Evolutionary conservation across 2,888 invertebrate genomes (phyloP).

Genomic region (Chesias legatella): DNA sequence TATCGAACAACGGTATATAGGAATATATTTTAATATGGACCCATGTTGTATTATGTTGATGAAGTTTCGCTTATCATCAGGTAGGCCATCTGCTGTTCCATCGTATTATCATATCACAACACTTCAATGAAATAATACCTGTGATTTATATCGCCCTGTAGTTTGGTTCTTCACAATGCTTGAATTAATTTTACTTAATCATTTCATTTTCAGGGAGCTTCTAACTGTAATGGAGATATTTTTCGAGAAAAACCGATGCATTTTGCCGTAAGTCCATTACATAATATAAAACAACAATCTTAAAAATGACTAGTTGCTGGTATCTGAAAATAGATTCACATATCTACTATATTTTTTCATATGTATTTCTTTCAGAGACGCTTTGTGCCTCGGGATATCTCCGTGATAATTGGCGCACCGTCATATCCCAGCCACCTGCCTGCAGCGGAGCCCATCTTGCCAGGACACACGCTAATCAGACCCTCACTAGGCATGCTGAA

Average conservation of each 20-base stretch:
- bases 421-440: slow-evolving; percentile 51
- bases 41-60: too few species aligned
- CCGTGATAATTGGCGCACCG: slow-evolving; percentile 49
- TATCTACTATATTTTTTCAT: too few species aligned
- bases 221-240: slow-evolving; percentile 38
- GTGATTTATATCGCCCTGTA: too few species aligned
- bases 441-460: slow-evolving; percentile 57
- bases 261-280: slow-evolving; percentile 40
- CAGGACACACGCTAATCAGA: slow-evolving; percentile 62
- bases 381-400: slow-evolving; percentile 31
- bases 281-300: not conserved
- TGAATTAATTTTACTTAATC: too few species aligned
- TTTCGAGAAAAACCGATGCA: slow-evolving; percentile 36
- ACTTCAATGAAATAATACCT: too few species aligned
- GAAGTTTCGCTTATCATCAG: too few species aligned
- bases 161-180: too few species aligned
- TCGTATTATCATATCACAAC: too few species aligned
- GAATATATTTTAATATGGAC: too few species aligned
- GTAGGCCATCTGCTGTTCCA: too few species aligned
- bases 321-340: too few species aligned
- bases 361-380: slow-evolving; percentile 43
- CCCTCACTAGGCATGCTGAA: slow-evolving; percentile 66
- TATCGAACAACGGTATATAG: too few species aligned
- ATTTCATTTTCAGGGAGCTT: slow-evolving; percentile 44
- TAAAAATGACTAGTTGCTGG: not conserved